Evolutionary conservation across 2,888 invertebrate genomes (phyloP).

Genomic region (Caenorhabditis imperialis): DNA sequence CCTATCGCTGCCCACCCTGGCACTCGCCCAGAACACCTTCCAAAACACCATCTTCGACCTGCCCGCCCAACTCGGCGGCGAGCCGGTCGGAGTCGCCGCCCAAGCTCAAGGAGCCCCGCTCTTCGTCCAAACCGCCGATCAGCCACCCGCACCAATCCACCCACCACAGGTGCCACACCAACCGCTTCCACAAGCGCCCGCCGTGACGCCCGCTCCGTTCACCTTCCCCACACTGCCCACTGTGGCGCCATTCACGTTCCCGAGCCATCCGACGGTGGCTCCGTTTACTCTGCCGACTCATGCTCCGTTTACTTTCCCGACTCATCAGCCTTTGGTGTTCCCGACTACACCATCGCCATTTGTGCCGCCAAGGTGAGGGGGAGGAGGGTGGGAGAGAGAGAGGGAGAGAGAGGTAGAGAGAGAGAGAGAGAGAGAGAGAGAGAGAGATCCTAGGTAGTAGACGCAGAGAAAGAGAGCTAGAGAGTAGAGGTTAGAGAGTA

Average conservation of each 20-base stretch:
- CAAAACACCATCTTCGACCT: conserved; percentile 56
- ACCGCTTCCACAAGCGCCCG: conserved; percentile 14
- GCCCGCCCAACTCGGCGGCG: conserved; percentile 50
- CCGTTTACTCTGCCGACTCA: conserved; percentile 57
- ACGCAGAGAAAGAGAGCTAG: too few species aligned
- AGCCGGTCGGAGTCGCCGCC: conserved; percentile 42
- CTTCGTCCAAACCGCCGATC: conserved; percentile 32
- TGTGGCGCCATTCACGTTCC: conserved; percentile 55
- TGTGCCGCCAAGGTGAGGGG: conserved; percentile 48
- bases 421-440: too few species aligned
- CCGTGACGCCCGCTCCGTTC: conserved; percentile 41
- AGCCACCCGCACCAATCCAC: conserved; percentile 22
- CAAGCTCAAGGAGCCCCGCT: conserved; percentile 48
- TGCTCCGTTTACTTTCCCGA: conserved; percentile 60
- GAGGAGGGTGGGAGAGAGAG: too few species aligned
- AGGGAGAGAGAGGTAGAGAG: too few species aligned
- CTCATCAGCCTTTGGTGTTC: conserved; percentile 54
- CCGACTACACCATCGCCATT: conserved; percentile 44
- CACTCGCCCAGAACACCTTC: conserved; percentile 32
- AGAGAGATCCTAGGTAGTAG: too few species aligned
- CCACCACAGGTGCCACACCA: conserved; percentile 8
- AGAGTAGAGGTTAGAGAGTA: too few species aligned
- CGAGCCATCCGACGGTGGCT: conserved; percentile 50
- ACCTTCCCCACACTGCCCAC: conserved; percentile 46
- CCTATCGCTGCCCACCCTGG: conserved; percentile 8